Conservation (phyloP, 2,888 invertebrate genomes). For the Patella ulyssiponensis region DNA sequence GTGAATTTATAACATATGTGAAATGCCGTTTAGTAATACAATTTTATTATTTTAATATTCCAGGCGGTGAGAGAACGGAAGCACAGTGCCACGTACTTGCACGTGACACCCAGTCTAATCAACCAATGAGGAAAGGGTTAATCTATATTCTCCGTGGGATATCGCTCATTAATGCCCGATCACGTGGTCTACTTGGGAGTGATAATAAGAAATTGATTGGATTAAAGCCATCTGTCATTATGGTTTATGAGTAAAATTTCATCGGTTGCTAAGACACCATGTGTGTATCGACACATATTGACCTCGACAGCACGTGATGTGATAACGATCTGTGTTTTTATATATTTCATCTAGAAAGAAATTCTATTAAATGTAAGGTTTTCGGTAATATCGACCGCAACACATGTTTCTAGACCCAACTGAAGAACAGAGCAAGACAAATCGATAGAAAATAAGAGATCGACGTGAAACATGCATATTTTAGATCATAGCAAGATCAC, state of each 20-base stretch:
- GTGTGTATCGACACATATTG: slow-evolving; percentile 7
- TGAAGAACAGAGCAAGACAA: neutral
- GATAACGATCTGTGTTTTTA: neutral
- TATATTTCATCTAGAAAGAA: too few species aligned
- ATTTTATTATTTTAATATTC: too few species aligned
- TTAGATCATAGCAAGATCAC: neutral
- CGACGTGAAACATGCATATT: neutral
- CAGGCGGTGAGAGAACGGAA: too few species aligned
- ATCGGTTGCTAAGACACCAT: neutral
- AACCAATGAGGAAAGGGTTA: slow-evolving; percentile 1
- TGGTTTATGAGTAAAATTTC: neutral
- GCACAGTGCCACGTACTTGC: neutral
- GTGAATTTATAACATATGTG: too few species aligned
- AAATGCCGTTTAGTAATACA: too few species aligned
- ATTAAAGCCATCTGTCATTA: slow-evolving; percentile 7
- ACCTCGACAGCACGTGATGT: neutral
- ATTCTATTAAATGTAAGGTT: too few species aligned
- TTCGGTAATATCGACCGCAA: too few species aligned
- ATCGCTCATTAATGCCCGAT: neutral
- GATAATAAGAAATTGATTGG: slow-evolving; percentile 13
- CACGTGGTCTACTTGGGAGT: neutral
- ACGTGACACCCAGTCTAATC: neutral
- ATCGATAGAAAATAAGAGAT: neutral
- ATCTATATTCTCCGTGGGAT: neutral
- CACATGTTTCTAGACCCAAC: too few species aligned